Percentiles rank a stretch among this genome's conserved stretches.
These are phyloP conservation scores for Macquaria australasica DNA, from an alignment of 2,113 vertebrate species.

Conservation along the genomic window DNA sequence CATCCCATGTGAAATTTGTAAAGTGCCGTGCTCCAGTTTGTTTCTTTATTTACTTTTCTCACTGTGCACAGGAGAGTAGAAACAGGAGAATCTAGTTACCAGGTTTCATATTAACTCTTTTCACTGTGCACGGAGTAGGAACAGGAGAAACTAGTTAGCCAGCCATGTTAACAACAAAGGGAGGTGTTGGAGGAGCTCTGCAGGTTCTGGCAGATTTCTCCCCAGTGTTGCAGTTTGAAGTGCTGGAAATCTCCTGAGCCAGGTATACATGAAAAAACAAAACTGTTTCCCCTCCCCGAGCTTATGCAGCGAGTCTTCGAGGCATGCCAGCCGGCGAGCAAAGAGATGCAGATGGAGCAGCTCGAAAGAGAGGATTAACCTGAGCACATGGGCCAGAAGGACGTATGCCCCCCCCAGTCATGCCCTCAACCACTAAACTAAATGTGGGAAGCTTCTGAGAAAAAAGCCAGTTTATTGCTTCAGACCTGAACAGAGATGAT, in stretches of 20 bases:
- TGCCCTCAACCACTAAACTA: conserved; percentile 2
- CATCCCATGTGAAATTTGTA: conserved; percentile 21
- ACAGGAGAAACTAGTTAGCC: not conserved
- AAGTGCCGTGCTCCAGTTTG: not conserved
- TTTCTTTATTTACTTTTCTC: not conserved
- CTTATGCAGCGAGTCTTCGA: conserved; percentile 26
- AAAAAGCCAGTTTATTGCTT: not conserved
- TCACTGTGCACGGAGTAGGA: not conserved
- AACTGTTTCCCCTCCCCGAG: not conserved
- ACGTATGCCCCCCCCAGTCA: conserved; percentile 14
- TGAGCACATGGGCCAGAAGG: conserved; percentile 55
- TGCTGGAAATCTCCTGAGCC: conserved; percentile 51
- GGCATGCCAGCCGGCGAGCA: conserved; percentile 49
- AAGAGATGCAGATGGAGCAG: conserved; percentile 64
- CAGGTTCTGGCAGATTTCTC: conserved; percentile 34
- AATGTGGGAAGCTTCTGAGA: conserved; percentile 16
- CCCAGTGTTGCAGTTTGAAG: conserved; percentile 25
- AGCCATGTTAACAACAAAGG: not conserved
- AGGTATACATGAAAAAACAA: conserved; percentile 13
- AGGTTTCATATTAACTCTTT: not conserved
- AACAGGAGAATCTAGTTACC: too few species aligned
- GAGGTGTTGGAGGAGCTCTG: conserved; percentile 27
- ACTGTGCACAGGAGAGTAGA: not conserved
- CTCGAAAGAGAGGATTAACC: conserved; percentile 72
- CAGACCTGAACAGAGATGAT: not conserved